These are phyloP conservation scores for Tricholaema leucomelas DNA, from an alignment of 2,113 vertebrate genomes.

Conservation along the genomic window DNA sequence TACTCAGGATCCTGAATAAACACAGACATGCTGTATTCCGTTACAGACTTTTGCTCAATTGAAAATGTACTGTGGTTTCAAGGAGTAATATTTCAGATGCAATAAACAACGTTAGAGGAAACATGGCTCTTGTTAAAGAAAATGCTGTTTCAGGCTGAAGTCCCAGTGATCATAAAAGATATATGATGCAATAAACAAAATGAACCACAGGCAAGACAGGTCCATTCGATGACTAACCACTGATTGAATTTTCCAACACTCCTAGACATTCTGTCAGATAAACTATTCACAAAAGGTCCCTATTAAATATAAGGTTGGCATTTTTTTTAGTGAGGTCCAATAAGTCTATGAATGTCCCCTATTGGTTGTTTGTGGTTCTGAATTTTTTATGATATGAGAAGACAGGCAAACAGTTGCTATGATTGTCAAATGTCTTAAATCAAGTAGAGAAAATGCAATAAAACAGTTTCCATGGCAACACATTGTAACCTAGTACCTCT, in stretches of 20 bases:
- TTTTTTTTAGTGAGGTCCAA: conserved; percentile 55
- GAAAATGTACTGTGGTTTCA: conserved; percentile 77
- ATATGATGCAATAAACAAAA: conserved; percentile 83
- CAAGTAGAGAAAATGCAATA: conserved; percentile 70
- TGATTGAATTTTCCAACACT: conserved; percentile 76
- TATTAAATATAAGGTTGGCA: conserved; percentile 70
- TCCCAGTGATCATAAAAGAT: conserved; percentile 82
- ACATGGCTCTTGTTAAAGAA: conserved; percentile 79
- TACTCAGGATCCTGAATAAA: conserved; percentile 76
- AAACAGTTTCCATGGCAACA: conserved; percentile 79
- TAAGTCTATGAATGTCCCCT: conserved; percentile 23
- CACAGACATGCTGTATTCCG: conserved; percentile 77
- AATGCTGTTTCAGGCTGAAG: conserved; percentile 83
- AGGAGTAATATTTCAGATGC: conserved; percentile 78
- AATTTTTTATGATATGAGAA: conserved; percentile 67
- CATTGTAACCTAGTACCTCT: conserved; percentile 78
- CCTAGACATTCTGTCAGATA: conserved; percentile 66
- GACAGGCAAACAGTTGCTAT: conserved; percentile 77
- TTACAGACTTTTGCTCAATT: conserved; percentile 79
- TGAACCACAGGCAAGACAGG: conserved; percentile 76
- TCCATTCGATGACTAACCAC: conserved; percentile 68
- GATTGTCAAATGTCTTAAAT: conserved; percentile 81
- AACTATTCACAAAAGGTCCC: conserved; percentile 68
- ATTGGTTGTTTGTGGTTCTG: conserved; percentile 66
- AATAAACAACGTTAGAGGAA: conserved; percentile 80